Percentiles rank a stretch among this genome's conserved stretches.
Evolutionary conservation across 2,888 invertebrate genomes (phyloP).

Genomic region (Drosophila nigritarsus): DNA sequence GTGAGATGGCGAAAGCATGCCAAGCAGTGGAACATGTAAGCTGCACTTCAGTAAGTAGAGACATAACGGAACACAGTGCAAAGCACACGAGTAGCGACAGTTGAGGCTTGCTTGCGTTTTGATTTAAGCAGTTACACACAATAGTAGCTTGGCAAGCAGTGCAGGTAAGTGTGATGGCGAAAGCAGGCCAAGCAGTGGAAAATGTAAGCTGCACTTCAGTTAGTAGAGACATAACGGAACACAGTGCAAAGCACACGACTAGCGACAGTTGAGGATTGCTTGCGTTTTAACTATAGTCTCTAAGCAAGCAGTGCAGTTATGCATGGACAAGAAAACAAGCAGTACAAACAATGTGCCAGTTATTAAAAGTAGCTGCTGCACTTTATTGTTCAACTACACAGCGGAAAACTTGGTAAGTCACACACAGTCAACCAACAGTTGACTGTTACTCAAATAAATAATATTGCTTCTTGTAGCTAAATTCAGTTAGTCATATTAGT

Average conservation of each 20-base stretch:
- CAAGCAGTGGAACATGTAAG: accelerated
- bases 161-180: no score
- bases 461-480: neutral
- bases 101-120: no score
- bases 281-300: no score
- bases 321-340: neutral
- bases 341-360: accelerated
- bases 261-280: no score
- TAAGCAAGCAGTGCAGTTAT: neutral
- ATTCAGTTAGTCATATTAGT: neutral
- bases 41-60: no score
- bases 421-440: neutral
- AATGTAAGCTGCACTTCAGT: no score
- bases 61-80: neutral
- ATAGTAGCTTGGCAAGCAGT: neutral
- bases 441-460: neutral
- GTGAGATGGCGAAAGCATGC: neutral
- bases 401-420: neutral
- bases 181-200: no score
- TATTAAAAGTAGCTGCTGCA: neutral
- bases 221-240: no score
- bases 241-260: no score
- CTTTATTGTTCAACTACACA: neutral
- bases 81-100: neutral
- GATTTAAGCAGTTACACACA: no score